Evolutionary conservation across 2,888 invertebrate species (phyloP).

Genomic region (Stenodera caucasica): DNA sequence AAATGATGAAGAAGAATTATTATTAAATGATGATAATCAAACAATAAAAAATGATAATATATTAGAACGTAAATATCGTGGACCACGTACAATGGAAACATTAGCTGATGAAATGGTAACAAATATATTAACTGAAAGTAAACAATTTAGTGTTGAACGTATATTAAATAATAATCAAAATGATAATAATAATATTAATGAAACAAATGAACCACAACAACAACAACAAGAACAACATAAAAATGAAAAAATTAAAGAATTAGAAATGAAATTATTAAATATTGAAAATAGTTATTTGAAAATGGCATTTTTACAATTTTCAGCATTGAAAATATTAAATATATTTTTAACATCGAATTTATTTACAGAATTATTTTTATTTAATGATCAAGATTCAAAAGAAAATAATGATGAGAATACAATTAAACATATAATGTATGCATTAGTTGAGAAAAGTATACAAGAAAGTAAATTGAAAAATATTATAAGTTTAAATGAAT

Average conservation of each 20-base stretch:
- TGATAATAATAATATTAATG: constrained; percentile 19
- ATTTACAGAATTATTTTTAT: constrained; percentile 61
- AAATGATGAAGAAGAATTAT: constrained; percentile 49
- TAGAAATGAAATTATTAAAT: constrained; percentile 53
- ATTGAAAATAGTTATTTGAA: constrained; percentile 57
- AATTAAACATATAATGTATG: constrained; percentile 52
- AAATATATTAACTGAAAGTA: constrained; percentile 60
- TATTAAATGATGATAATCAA: constrained; percentile 39
- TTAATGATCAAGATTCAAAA: constrained; percentile 49
- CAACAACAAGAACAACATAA: constrained; percentile 17
- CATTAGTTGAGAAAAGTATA: constrained; percentile 55
- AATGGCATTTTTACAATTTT: constrained; percentile 59
- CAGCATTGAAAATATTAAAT: constrained; percentile 61
- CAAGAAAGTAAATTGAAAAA: constrained; percentile 56
- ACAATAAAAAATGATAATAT: constrained; percentile 15
- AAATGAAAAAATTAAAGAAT: constrained; percentile 39
- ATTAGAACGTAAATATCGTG: not conserved
- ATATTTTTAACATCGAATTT: constrained; percentile 59
- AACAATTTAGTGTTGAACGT: constrained; percentile 52
- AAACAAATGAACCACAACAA: constrained; percentile 12
- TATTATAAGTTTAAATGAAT: constrained; percentile 55
- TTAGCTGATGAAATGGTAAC: constrained; percentile 59
- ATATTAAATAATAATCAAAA: constrained; percentile 30
- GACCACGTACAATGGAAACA: constrained; percentile 54
- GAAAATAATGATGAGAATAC: constrained; percentile 36